Evolutionary conservation across 1,140 invertebrate species (phyloP).

Genomic region (Hycleus cichorii): DNA sequence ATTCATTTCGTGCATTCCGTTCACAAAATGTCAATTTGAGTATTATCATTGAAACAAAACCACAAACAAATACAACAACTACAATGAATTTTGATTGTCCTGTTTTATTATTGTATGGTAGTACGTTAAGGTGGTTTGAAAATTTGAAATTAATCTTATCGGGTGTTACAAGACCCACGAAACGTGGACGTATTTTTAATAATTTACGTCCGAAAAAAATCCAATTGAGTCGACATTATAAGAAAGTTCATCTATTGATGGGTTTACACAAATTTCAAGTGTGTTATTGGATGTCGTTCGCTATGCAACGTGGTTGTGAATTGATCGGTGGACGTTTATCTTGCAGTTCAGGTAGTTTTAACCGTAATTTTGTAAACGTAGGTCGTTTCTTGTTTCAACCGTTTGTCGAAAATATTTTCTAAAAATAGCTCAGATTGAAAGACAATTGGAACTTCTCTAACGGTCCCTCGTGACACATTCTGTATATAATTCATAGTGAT

Average conservation of each 20-base stretch:
- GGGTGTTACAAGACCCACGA: slow-evolving; percentile 87
- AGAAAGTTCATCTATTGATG: slow-evolving; percentile 76
- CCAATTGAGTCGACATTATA: slow-evolving; percentile 90
- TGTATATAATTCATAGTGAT: neutral
- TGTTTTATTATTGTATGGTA: slow-evolving; percentile 80
- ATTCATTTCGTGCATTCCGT: slow-evolving; percentile 85
- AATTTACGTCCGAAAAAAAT: slow-evolving; percentile 77
- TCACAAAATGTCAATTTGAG: slow-evolving; percentile 89
- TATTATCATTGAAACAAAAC: slow-evolving; percentile 82
- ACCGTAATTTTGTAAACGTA: neutral
- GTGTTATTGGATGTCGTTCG: slow-evolving; percentile 97
- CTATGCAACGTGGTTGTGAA: slow-evolving; percentile 90
- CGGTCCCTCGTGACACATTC: too few relatives aligned
- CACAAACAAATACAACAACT: slow-evolving; percentile 23
- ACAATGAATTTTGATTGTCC: slow-evolving; percentile 61
- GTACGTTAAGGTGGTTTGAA: slow-evolving; percentile 90
- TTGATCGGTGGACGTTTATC: slow-evolving; percentile 79
- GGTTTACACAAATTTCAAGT: slow-evolving; percentile 87
- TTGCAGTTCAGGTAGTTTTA: slow-evolving; percentile 59
- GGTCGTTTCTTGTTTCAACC: too few relatives aligned
- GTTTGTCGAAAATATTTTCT: too few relatives aligned
- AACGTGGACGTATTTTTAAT: slow-evolving; percentile 80
- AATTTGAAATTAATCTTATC: slow-evolving; percentile 94
- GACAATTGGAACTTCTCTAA: too few relatives aligned
- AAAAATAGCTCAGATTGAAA: too few relatives aligned